A percentile compares a stretch with the other conserved stretches of the same genome.
These are phyloP conservation scores for Saguinus midas DNA, from an alignment of 2,113 vertebrate genomes.

Conservation along the genomic window DNA sequence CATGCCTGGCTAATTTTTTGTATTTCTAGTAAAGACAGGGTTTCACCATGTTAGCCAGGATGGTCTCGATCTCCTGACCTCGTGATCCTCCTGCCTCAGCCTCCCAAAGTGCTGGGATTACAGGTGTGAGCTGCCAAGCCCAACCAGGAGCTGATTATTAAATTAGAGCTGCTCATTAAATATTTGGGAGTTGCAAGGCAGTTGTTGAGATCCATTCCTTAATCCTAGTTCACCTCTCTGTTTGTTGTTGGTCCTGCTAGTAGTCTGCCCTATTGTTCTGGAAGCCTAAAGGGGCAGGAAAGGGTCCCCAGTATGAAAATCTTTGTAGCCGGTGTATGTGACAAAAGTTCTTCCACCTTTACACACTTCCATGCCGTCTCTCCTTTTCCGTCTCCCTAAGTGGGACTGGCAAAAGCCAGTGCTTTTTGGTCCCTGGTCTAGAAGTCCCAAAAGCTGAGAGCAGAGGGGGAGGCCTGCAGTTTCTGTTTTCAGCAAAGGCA, in stretches of 20 bases:
- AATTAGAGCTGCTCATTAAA: neutral
- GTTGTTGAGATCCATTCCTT: neutral
- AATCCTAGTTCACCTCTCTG: neutral
- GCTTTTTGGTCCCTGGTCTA: neutral
- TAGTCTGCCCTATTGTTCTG: neutral
- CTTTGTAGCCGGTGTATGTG: neutral
- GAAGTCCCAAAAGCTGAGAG: conserved; percentile 42
- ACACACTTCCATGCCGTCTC: neutral
- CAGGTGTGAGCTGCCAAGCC: no score
- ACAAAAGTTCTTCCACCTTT: neutral
- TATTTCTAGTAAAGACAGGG: no score
- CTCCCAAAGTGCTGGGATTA: no score
- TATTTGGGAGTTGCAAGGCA: neutral
- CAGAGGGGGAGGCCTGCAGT: conserved; percentile 39
- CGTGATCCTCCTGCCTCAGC: no score
- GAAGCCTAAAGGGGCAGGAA: neutral
- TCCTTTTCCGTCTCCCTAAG: neutral
- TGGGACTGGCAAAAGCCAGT: neutral
- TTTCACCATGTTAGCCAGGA: no score
- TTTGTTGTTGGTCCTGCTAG: neutral
- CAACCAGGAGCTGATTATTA: neutral
- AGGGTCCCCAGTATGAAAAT: neutral
- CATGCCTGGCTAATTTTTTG: no score
- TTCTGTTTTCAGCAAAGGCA: conserved; percentile 43
- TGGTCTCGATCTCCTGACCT: no score